phyloP scores from a whole-genome alignment of 2,888 invertebrate species.

The Chalcis sispes region DNA sequence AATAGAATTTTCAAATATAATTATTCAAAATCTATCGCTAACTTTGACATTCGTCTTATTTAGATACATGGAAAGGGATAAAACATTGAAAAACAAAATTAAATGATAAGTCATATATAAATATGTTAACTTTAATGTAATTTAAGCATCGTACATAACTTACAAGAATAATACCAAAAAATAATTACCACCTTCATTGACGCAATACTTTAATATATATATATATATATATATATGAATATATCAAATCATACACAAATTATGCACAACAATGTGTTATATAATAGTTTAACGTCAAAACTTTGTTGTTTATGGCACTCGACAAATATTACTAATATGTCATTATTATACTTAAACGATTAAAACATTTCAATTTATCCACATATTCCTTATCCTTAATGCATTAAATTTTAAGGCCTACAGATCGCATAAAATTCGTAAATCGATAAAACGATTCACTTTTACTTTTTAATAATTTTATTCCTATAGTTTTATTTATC shows the following conservation, averaged over 20 bases:
- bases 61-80: background rate
- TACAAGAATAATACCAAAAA: slow-evolving; percentile 62
- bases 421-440: slow-evolving; percentile 21
- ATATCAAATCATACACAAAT: slow-evolving; percentile 58
- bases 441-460: slow-evolving; percentile 23
- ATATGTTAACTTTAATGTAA: slow-evolving; percentile 58
- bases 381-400: slow-evolving; percentile 27
- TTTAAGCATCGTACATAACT: slow-evolving; percentile 60
- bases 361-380: slow-evolving; percentile 37
- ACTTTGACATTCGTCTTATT: too few species aligned
- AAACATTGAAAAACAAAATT: background rate
- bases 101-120: slow-evolving; percentile 31
- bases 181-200: slow-evolving; percentile 56
- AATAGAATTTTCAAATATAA: background rate
- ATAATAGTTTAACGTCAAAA: slow-evolving; percentile 40
- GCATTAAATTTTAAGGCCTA: slow-evolving; percentile 41
- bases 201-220: slow-evolving; percentile 26
- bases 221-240: slow-evolving; percentile 7
- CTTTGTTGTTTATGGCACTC: slow-evolving; percentile 44
- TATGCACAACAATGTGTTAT: slow-evolving; percentile 52
- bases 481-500: slow-evolving; percentile 13
- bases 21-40: background rate
- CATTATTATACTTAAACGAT: slow-evolving; percentile 13
- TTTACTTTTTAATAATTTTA: slow-evolving; percentile 10
- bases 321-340: slow-evolving; percentile 33